phyloP scores from a whole-genome alignment of 2,113 vertebrate species.

The Bos javanicus region DNA sequence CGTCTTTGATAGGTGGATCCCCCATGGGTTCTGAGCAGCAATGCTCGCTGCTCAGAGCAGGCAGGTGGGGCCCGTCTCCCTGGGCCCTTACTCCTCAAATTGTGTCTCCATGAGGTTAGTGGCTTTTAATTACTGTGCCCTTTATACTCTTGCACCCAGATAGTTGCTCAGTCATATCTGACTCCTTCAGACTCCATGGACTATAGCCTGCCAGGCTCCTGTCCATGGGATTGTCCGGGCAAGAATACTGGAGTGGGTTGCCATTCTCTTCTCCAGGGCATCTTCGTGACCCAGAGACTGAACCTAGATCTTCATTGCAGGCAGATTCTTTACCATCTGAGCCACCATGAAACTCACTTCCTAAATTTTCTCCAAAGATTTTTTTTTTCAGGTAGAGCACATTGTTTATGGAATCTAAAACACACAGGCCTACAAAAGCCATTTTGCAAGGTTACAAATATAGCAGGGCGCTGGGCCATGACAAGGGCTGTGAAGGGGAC shows the following conservation, averaged over 20 bases:
- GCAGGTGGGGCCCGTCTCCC: not conserved
- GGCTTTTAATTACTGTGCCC: not conserved
- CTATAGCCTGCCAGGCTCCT: not conserved
- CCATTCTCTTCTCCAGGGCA: not conserved
- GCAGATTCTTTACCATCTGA: not conserved
- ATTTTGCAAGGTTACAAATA: not conserved
- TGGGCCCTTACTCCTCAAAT: not conserved
- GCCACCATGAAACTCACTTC: not conserved
- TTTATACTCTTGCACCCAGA: not conserved
- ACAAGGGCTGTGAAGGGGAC: not conserved
- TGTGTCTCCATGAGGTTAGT: not conserved
- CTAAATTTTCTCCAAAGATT: not conserved
- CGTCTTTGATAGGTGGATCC: not conserved
- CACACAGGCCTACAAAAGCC: not conserved
- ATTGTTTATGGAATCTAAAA: not conserved
- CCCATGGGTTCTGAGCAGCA: not conserved
- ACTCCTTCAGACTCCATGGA: not conserved
- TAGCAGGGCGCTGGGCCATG: not conserved
- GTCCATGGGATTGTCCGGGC: not conserved
- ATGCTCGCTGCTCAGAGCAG: not conserved
- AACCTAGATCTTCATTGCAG: not conserved
- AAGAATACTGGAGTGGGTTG: not conserved
- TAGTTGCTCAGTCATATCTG: not conserved
- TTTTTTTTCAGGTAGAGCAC: not conserved
- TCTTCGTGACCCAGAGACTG: not conserved